Conservation (phyloP, 2,888 invertebrate genomes). For the Lycocerus yunnanus region DNA sequence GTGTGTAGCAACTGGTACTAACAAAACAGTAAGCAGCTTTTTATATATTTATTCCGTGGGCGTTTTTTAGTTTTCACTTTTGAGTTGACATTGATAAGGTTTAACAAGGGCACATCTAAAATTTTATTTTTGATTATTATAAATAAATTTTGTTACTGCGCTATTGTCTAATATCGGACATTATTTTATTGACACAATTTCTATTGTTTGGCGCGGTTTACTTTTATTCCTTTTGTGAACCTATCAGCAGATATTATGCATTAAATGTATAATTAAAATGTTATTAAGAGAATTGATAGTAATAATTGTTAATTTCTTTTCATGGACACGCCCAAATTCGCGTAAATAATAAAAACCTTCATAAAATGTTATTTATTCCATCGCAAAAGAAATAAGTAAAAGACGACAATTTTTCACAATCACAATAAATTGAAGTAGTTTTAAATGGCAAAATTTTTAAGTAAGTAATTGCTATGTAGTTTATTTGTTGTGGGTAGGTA, state of each 20-base stretch:
- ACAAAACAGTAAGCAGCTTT: constrained; percentile 31
- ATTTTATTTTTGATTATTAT: not conserved
- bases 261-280: not conserved
- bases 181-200: not conserved
- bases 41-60: constrained; percentile 6
- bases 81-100: constrained; percentile 11
- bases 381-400: not conserved
- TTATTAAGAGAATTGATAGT: not conserved
- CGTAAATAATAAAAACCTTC: not conserved
- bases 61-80: constrained; percentile 6
- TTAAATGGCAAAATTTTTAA: not conserved
- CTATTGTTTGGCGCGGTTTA: not conserved
- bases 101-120: constrained; percentile 8
- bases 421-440: not conserved
- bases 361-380: not conserved
- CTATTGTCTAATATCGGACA: not conserved
- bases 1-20: constrained; percentile 32
- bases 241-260: not conserved
- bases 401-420: not conserved
- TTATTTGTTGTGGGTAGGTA: not conserved
- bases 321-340: not conserved
- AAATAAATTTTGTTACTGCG: not conserved
- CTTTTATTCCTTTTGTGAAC: not conserved
- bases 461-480: not conserved
- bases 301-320: not conserved